Evolutionary conservation across 2,797 vertebrate species (phyloP).

Genomic region (Trachurus trachurus): DNA sequence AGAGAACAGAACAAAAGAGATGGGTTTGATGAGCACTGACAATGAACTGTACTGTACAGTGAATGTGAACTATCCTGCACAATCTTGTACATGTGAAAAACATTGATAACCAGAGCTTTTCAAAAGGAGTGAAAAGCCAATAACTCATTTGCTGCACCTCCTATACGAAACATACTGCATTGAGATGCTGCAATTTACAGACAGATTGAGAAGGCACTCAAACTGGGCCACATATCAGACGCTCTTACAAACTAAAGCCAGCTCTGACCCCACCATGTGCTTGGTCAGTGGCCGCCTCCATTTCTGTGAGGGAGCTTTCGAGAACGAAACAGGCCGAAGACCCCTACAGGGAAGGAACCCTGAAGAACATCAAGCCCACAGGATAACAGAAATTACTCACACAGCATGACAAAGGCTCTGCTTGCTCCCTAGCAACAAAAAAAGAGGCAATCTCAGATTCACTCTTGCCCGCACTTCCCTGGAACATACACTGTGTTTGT

Average conservation of each 20-base stretch:
- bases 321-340: constrained; percentile 20
- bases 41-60: background rate
- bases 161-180: background rate
- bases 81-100: background rate
- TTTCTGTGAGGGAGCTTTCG: background rate
- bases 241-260: background rate
- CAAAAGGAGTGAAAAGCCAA: background rate
- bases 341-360: constrained; percentile 5
- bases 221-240: background rate
- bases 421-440: constrained; percentile 22
- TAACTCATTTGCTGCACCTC: background rate
- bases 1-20: background rate
- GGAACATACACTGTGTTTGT: constrained; percentile 25
- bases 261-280: constrained; percentile 6
- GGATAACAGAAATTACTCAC: constrained; percentile 24
- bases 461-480: constrained; percentile 1
- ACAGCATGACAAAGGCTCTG: constrained; percentile 11
- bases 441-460: constrained; percentile 12
- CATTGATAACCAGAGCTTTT: background rate
- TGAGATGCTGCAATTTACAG: background rate
- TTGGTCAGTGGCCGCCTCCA: background rate
- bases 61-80: background rate
- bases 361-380: constrained; percentile 17
- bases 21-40: background rate
- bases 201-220: background rate